phyloP scores from a whole-genome alignment of 1,140 invertebrate genomes.

The Magallana gigas region DNA sequence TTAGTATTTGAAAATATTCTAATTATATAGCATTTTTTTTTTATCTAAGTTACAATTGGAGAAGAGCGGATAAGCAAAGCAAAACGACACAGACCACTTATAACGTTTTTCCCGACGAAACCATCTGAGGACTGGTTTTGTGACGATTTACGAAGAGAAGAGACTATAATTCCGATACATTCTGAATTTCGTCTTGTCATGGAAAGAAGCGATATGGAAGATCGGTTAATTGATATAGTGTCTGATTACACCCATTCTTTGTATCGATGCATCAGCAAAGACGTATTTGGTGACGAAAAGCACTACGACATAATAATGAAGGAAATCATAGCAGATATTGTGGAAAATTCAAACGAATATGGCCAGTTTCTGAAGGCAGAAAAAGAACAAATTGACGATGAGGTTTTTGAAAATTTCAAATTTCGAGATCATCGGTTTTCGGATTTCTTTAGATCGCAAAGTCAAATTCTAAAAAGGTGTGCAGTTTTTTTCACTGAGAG shows the following conservation, averaged over 20 bases:
- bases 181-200: conserved; percentile 12
- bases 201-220: conserved; percentile 29
- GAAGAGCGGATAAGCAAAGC: background rate
- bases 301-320: conserved; percentile 1
- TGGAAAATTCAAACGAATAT: conserved; percentile 30
- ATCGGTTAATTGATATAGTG: conserved; percentile 18
- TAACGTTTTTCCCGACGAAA: conserved; percentile 14
- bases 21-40: background rate
- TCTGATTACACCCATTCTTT: conserved; percentile 40
- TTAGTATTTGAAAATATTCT: background rate
- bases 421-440: background rate
- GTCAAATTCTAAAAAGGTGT: background rate
- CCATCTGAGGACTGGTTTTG: background rate
- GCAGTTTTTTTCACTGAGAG: background rate
- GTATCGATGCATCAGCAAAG: conserved; percentile 52
- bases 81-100: background rate
- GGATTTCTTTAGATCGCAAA: background rate
- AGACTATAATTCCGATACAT: background rate
- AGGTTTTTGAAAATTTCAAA: conserved; percentile 29
- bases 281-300: conserved; percentile 47
- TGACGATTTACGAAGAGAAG: background rate
- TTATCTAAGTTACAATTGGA: background rate
- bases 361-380: conserved; percentile 19
- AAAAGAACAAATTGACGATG: background rate
- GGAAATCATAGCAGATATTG: conserved; percentile 16